These are phyloP conservation scores for Alosa alosa DNA, from an alignment of 2,113 vertebrate species.

Conservation along the genomic window DNA sequence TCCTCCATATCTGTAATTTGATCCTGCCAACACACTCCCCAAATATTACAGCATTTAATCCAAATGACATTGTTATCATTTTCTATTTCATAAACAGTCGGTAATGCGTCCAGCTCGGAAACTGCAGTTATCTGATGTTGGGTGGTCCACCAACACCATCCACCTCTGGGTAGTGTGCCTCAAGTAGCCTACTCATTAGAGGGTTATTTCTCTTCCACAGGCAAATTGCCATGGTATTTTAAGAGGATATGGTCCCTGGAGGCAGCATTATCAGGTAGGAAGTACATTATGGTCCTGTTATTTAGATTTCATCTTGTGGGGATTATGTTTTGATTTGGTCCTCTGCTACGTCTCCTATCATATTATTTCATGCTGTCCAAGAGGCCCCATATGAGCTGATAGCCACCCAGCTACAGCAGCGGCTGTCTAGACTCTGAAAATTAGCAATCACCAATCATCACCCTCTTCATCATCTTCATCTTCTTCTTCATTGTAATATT, in stretches of 20 bases:
- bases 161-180: constrained; percentile 27
- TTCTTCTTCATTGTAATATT: not conserved
- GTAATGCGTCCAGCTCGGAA: constrained; percentile 43
- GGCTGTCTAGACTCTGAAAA: not conserved
- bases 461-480: not conserved
- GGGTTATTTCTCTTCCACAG: constrained; percentile 40
- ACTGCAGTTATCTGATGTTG: constrained; percentile 46
- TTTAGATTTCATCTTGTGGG: constrained; percentile 51
- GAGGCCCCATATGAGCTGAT: not conserved
- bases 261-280: constrained; percentile 8
- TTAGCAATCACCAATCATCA: not conserved
- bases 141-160: not conserved
- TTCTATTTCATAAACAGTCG: constrained; percentile 39
- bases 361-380: not conserved
- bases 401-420: not conserved
- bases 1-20: constrained; percentile 32
- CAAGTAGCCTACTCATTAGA: constrained; percentile 33
- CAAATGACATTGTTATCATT: constrained; percentile 48
- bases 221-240: constrained; percentile 38
- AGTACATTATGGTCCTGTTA: constrained; percentile 37
- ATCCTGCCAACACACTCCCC: not conserved
- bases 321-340: constrained; percentile 44
- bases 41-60: constrained; percentile 44
- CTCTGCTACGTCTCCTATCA: not conserved
- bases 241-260: not conserved